Evolutionary conservation across 2,113 vertebrate genomes (phyloP), one percentile per base, ranked within the genome.

Genomic region (Echinops telfairi): DNA sequence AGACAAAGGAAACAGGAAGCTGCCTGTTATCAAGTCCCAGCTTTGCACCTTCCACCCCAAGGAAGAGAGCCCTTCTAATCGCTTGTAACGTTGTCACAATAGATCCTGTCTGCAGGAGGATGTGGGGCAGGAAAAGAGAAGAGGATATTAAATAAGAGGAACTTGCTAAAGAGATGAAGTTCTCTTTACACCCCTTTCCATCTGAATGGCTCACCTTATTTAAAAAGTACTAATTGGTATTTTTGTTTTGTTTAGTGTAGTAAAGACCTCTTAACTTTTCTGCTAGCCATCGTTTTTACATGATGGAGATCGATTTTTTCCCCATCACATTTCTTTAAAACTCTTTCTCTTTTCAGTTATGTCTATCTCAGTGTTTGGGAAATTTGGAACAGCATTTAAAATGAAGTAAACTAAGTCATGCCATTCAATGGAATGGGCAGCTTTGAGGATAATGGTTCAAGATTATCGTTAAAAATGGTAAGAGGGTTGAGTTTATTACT

Each of bases 161-260:
- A 95, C 88, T 96, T 96, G 62, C 94, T 68, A 81, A 90, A 95
- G 70, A 62, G 58, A 53, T 66, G 43, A 38, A 62, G 83, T 94
- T 94, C 90, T 80, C 17, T 60, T 82, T 79, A n/a, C 71, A 22
- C 3, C 33, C 10, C 36, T 22, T 86, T 87, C 62, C 83, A 23
- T 40, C 29, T 58, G 36, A 73, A 58, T 12, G 33, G 4, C 83
- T 88, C 53, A 68, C 5, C 38, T 16, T 4, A 10, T 25, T 27
- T 33, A 87, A 60, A 33, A 8, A 64, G 19, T 14, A 5, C 62
- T 31, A 27, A 22, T 68, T 23, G 9, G 23, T 2, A 4, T 17
- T 15, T 20, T 86, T 82, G 23, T 83, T 81, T 47, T 57, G 66
- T 64, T 12, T 66, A 9, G 2, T 66, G 22, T 66, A 27, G 64